These are phyloP conservation scores for Ecdyonurus torrentis DNA, from an alignment of 2,888 invertebrate species.

Conservation along the genomic window DNA sequence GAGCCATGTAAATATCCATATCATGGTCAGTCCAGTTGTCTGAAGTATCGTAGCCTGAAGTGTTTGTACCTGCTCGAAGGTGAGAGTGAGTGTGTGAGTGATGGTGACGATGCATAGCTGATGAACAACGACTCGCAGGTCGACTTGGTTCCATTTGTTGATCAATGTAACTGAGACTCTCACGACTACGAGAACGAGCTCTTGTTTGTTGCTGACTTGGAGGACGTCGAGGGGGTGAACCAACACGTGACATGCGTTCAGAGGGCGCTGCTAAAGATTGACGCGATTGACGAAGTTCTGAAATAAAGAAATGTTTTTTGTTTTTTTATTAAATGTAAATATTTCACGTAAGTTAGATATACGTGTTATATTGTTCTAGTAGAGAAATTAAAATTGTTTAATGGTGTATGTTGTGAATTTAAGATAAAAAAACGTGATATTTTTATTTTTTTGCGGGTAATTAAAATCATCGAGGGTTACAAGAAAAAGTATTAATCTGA, in stretches of 20 bases:
- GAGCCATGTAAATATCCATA: conserved; percentile 88
- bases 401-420: too few species aligned
- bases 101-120: conserved; percentile 6
- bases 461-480: too few species aligned
- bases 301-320: too few species aligned
- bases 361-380: too few species aligned
- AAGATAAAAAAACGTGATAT: too few species aligned
- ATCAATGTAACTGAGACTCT: not conserved
- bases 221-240: not conserved
- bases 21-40: conserved; percentile 92
- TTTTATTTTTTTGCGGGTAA: too few species aligned
- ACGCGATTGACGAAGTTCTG: conserved; percentile 70
- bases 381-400: too few species aligned
- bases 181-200: not conserved
- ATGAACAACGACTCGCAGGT: conserved; percentile 6
- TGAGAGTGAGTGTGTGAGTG: conserved; percentile 22
- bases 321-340: not conserved
- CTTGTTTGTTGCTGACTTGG: not conserved
- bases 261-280: conserved; percentile 71
- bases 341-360: too few species aligned
- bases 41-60: conserved; percentile 60
- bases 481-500: too few species aligned
- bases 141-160: not conserved
- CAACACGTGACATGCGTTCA: conserved; percentile 57
- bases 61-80: conserved; percentile 36